Percentiles rank a stretch among this genome's conserved stretches.
phyloP scores from a whole-genome alignment of 1,140 invertebrate genomes.

The Drosophila ercepeae region DNA sequence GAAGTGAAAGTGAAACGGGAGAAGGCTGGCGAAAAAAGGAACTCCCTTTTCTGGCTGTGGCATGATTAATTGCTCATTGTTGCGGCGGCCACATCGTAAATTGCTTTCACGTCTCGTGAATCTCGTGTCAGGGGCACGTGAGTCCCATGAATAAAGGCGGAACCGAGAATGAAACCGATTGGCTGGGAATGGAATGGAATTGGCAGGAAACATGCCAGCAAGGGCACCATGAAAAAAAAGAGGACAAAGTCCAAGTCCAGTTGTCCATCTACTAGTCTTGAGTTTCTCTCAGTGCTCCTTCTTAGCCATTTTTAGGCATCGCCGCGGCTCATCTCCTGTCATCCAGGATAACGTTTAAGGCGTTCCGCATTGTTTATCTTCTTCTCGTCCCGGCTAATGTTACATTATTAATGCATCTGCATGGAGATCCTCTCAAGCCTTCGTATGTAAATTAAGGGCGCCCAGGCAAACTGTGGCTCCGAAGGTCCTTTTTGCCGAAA shows the following conservation, averaged over 20 bases:
- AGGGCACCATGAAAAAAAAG: background rate
- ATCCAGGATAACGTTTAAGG: slow-evolving; percentile 41
- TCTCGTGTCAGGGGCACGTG: slow-evolving; percentile 57
- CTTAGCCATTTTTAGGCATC: slow-evolving; percentile 1
- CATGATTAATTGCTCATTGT: slow-evolving; percentile 78
- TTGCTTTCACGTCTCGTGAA: slow-evolving; percentile 65
- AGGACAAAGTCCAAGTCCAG: no score
- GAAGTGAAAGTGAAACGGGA: slow-evolving; percentile 24
- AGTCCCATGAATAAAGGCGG: slow-evolving; percentile 53
- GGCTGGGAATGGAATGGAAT: slow-evolving; percentile 3
- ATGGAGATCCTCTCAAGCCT: slow-evolving; percentile 39
- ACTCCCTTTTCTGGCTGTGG: slow-evolving; percentile 40
- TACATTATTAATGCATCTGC: slow-evolving; percentile 77
- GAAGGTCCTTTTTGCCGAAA: background rate
- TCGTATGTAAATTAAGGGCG: slow-evolving; percentile 38
- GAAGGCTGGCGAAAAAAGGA: slow-evolving; percentile 12
- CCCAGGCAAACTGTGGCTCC: background rate
- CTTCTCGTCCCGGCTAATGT: slow-evolving; percentile 54
- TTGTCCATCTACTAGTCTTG: no score
- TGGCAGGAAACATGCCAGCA: background rate
- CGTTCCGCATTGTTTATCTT: slow-evolving; percentile 50
- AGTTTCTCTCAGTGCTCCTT: background rate
- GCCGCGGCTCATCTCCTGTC: slow-evolving; percentile 39
- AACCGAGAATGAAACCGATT: slow-evolving; percentile 2
- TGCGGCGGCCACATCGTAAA: slow-evolving; percentile 71